phyloP scores from a whole-genome alignment of 2,888 invertebrate genomes.

The Leptopterna dolabrata region DNA sequence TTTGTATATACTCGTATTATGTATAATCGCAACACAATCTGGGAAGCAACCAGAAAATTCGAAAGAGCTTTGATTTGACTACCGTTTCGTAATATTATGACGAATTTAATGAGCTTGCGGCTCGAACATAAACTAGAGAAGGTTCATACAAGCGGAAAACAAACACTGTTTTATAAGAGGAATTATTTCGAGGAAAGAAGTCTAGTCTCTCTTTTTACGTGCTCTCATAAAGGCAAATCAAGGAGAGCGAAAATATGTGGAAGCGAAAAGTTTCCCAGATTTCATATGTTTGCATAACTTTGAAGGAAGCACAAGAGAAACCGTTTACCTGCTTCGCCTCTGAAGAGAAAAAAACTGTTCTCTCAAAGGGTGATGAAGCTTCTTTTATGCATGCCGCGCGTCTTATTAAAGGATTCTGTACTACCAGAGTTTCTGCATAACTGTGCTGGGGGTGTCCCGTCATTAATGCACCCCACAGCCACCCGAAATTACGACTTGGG shows the following conservation, averaged over 20 bases:
- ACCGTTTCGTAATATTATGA: neutral
- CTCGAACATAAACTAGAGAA: neutral
- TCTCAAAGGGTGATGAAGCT: slow-evolving; percentile 47
- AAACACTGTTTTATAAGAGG: neutral
- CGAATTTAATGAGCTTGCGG: neutral
- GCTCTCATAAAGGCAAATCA: slow-evolving; percentile 12
- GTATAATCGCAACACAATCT: too few species aligned
- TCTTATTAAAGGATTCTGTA: slow-evolving; percentile 48
- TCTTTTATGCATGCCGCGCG: slow-evolving; percentile 44
- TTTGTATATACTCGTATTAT: too few species aligned
- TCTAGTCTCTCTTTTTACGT: neutral
- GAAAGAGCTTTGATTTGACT: too few species aligned
- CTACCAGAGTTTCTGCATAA: neutral
- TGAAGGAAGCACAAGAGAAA: slow-evolving; percentile 9
- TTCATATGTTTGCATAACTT: slow-evolving; percentile 45
- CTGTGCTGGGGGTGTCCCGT: slow-evolving; percentile 13
- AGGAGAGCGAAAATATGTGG: neutral
- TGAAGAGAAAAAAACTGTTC: neutral
- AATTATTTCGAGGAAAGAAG: neutral
- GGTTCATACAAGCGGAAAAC: neutral
- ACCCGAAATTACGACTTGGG: slow-evolving; percentile 33
- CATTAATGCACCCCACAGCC: slow-evolving; percentile 52
- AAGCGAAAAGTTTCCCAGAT: slow-evolving; percentile 13
- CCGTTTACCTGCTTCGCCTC: neutral
- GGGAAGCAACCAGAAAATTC: too few species aligned